phyloP scores from a whole-genome alignment of 2,113 vertebrate species.

The Scolopax mira region DNA sequence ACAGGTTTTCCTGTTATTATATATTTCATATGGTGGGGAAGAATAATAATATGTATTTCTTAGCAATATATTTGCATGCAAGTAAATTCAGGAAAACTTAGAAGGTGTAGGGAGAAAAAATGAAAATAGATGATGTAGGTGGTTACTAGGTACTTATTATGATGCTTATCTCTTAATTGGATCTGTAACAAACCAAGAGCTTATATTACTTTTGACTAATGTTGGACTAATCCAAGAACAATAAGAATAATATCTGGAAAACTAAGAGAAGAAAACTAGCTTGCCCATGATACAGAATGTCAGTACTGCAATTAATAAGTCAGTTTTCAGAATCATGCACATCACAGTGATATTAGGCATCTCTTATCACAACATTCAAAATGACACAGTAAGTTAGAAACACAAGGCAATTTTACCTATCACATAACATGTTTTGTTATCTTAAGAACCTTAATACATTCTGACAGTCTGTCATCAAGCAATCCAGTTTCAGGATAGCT shows the following conservation, averaged over 20 bases:
- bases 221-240: neutral
- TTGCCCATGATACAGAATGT: neutral
- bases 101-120: neutral
- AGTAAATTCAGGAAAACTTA: neutral
- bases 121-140: neutral
- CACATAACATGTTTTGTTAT: conserved; percentile 33
- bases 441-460: conserved; percentile 43
- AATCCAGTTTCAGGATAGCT: conserved; percentile 22
- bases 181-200: neutral
- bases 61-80: neutral
- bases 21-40: neutral
- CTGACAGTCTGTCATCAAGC: conserved; percentile 54
- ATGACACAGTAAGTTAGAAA: conserved; percentile 35
- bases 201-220: neutral
- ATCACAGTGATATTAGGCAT: neutral
- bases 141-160: neutral
- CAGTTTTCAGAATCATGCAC: neutral
- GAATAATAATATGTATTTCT: neutral
- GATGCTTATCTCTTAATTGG: neutral
- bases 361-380: conserved; percentile 18
- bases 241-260: neutral
- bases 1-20: neutral
- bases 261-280: neutral
- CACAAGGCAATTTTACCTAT: conserved; percentile 30
- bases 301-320: conserved; percentile 1